Base-by-base conservation (phyloP, 1,140 invertebrate genomes). In the Homarus americanus region DNA sequence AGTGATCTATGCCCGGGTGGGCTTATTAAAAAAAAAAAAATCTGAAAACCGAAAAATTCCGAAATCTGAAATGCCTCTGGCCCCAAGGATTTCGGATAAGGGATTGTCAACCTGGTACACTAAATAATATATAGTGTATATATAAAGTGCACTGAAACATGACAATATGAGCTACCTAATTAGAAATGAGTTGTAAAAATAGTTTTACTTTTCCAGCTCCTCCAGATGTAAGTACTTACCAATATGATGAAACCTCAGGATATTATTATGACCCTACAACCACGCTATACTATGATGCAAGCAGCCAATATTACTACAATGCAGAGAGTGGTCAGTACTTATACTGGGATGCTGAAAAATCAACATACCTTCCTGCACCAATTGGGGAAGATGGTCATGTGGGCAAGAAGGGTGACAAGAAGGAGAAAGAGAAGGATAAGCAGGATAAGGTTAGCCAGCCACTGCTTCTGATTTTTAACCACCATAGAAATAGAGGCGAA, bases 221-320 rank as follows among this genome's bases (percentile, higher is more conserved):
- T 66, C 99, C 99, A 34, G 98, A 99, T 96, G 96, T 97, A 1
- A 96, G 96, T 88, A 97, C 96, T 24, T 99, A 99, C 94, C 96
- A 98, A 93, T 99, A 98, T 94, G 99, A 99, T 94, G 98, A 98
- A 94, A 96, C 96, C 0, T 99, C 98, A 24, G 98, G 98, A 0
- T 99, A 99, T 94, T 99, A 99, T 93, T 99, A 99, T 94, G 99
- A 99, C 95, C 96, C 98, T 0, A 95, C 95, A 1, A 99, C 98
- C 17, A 97, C 97, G 4, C 95, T 99, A 5, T 99, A 99, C 94
- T 99, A 99, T 93, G 98, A 99, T 95, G 96, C 98, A 0, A 98
- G 96, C 93, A 98, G 98, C 12, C 98, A 98, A 94, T 99, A 98
- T 94, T 98, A 97, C 94, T 98, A 97, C 94, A 99, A 99, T 94